These are phyloP conservation scores for Equus quagga DNA, from an alignment of 2,113 vertebrate species.

Conservation along the genomic window DNA sequence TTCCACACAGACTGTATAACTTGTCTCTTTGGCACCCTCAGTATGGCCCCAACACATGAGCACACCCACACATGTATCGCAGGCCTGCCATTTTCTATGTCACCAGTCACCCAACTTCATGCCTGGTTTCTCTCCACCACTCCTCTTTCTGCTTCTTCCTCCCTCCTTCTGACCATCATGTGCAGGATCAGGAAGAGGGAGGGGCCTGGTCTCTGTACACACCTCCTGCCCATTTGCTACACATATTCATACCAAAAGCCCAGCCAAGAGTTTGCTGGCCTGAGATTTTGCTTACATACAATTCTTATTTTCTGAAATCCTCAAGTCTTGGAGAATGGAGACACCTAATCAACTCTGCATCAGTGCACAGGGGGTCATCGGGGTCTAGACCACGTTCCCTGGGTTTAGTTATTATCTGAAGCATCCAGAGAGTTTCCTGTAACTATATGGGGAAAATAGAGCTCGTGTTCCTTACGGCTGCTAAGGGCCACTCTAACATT, in stretches of 20 bases:
- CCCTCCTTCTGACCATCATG: neutral
- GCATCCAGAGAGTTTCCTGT: neutral
- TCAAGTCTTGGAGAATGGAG: neutral
- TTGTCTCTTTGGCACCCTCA: rapidly evolving
- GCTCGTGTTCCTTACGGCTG: neutral
- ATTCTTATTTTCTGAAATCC: neutral
- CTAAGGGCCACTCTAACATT: neutral
- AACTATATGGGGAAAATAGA: neutral
- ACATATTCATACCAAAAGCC: neutral
- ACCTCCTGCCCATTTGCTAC: neutral
- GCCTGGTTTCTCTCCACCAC: neutral
- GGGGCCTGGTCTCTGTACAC: rapidly evolving
- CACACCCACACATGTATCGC: neutral
- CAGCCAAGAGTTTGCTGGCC: neutral
- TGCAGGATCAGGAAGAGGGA: neutral
- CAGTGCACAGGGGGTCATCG: neutral
- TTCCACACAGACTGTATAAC: neutral
- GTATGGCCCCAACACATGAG: no score
- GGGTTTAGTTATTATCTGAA: neutral
- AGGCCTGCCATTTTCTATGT: neutral
- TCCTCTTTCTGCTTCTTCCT: neutral
- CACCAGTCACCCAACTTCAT: neutral
- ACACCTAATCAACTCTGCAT: neutral
- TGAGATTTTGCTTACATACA: neutral
- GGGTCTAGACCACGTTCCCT: neutral